Percentiles rank a stretch among this genome's conserved stretches.
phyloP scores from a whole-genome alignment of 1,140 invertebrate genomes.

The Semibalanus balanoides region DNA sequence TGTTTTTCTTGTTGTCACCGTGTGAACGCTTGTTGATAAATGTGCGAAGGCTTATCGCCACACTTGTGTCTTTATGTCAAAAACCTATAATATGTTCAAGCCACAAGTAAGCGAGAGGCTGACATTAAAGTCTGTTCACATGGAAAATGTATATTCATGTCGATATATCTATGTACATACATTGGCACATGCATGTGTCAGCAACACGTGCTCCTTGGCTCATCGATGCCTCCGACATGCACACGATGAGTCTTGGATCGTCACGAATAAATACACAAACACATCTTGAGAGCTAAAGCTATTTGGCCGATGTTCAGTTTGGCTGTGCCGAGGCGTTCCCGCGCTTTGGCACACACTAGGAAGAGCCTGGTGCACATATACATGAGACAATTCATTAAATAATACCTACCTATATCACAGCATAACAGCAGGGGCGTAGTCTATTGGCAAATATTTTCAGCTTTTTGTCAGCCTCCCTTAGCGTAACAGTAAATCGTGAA shows the following conservation, averaged over 20 bases:
- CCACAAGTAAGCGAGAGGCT: no score
- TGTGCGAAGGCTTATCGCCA: no score
- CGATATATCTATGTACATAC: background rate
- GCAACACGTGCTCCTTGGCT: background rate
- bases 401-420: conserved; percentile 2
- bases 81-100: no score
- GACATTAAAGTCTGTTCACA: background rate
- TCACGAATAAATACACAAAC: background rate
- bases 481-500: no score
- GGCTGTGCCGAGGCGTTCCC: background rate
- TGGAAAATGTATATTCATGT: conserved; percentile 1
- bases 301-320: background rate
- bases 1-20: no score
- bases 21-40: no score
- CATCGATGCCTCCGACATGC: background rate
- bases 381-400: background rate
- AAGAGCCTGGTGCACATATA: background rate
- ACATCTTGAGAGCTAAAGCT: background rate
- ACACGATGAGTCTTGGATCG: background rate
- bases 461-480: no score
- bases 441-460: background rate
- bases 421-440: background rate
- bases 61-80: no score
- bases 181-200: background rate
- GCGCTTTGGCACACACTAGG: background rate